Evolutionary conservation across 2,888 invertebrate genomes (phyloP).

Genomic region (Sepioteuthis lessoniana): DNA sequence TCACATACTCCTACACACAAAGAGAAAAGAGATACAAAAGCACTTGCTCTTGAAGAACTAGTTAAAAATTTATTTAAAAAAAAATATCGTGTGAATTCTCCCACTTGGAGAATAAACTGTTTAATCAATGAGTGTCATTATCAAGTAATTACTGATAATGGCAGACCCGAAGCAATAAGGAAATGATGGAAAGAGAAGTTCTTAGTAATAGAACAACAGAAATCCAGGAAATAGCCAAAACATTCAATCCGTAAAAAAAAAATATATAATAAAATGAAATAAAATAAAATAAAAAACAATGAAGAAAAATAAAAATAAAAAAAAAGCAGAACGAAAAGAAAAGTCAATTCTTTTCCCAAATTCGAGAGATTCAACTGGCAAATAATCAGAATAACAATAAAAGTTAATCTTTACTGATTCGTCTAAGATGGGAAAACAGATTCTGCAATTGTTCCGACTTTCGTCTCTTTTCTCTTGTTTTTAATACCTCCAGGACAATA

Average conservation of each 20-base stretch:
- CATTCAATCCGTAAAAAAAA: neutral
- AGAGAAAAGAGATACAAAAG: neutral
- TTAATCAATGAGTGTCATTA: slow-evolving; percentile 10
- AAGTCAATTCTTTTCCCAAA: slow-evolving; percentile 4
- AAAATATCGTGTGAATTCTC: neutral
- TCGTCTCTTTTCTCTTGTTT: neutral
- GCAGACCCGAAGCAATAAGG: neutral
- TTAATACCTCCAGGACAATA: neutral
- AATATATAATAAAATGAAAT: too few relatives aligned
- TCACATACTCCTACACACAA: neutral
- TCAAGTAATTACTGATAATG: neutral
- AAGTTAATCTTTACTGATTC: neutral
- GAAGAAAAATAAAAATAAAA: too few relatives aligned
- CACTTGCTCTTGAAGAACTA: neutral
- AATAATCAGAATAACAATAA: neutral
- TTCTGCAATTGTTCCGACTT: neutral
- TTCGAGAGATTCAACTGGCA: neutral
- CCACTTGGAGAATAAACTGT: neutral
- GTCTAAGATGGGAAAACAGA: slow-evolving; percentile 8
- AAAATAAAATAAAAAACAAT: too few relatives aligned
- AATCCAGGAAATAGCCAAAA: neutral
- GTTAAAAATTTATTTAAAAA: neutral
- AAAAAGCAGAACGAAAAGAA: too few relatives aligned
- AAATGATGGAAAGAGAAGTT: neutral
- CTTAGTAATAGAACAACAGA: neutral